Conservation (phyloP, 1,140 invertebrate species). For the Saccostrea glomerata region DNA sequence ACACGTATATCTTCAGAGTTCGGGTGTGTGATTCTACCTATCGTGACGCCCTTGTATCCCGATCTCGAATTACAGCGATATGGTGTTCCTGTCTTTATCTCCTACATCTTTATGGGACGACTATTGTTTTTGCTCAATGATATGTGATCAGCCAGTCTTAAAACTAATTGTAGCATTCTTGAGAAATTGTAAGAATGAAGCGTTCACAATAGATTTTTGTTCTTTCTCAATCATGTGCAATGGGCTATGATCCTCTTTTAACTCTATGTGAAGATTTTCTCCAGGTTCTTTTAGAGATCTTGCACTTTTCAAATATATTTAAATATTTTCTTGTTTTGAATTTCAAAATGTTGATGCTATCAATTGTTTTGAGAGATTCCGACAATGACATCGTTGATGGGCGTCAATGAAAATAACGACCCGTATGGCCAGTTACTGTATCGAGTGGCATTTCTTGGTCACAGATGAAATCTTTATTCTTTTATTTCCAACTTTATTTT, state of each 20-base stretch:
- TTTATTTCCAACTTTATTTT: no score
- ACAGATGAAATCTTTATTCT: no score
- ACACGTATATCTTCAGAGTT: background rate
- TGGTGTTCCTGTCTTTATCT: background rate
- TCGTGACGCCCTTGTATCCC: conserved; percentile 8
- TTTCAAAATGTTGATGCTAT: background rate
- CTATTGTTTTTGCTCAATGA: conserved; percentile 28
- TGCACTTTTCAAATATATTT: background rate
- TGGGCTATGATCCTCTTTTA: background rate
- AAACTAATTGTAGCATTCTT: conserved; percentile 37
- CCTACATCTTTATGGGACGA: background rate
- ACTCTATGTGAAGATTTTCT: conserved; percentile 1
- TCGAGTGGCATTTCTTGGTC: no score
- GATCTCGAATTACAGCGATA: conserved; percentile 28
- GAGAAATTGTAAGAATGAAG: conserved; percentile 31
- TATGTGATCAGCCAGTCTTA: conserved; percentile 19
- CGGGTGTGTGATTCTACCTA: conserved; percentile 15
- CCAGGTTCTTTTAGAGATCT: background rate
- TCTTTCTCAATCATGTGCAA: background rate
- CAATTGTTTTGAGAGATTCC: background rate
- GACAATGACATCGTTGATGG: no score
- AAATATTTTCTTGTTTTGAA: background rate
- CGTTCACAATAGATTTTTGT: background rate
- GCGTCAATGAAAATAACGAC: no score
- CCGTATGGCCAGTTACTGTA: no score